Evolutionary conservation across 2,888 invertebrate genomes (phyloP), one percentile per base, ranked within the genome.

Genomic region (Ectemnius cavifrons): DNA sequence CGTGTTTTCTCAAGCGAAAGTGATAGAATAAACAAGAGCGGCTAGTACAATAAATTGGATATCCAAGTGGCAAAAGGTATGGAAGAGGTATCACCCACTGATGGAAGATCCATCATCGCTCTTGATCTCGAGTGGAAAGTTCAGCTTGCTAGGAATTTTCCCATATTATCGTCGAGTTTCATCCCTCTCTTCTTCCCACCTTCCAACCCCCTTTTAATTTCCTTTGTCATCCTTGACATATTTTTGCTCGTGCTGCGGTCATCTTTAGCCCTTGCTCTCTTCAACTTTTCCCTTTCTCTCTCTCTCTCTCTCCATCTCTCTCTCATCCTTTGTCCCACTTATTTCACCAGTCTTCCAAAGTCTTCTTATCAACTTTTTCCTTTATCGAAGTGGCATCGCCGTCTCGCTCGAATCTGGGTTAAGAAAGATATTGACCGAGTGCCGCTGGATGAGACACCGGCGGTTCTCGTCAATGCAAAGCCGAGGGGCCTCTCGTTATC

Each of bases 81-180:
- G 16, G 20, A 67, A 67, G 65, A 71, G 67, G 67, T 67, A 63
- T 14, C 46, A n/a, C 0, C 3, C 23, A 23, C 56, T 18, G 62
- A 67, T 14, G 72, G 64, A 57, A 64, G 59, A 75, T 72, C 67
- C 75, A 67, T 75, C 67, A n/a, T n/a, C n/a, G n/a, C n/a, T n/a
- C n/a, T n/a, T n/a, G n/a, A 64, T 75, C 66, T 61, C 58, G 27
- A n/a, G 65, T 37, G 59, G 47, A 58, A 67, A 27, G 46, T 46
- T 45, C 45, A 59, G 28, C 16, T 18, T 16, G n/a, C 28, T 52
- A 46, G 59, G 72, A 58, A 72, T 72, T 72, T 69, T 72, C 69
- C 69, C 69, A 63, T 72, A 72, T 72, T 72, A 72, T 72, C 72
- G 63, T 52, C 63, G 69, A 63, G 63, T 63, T 52, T 52, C 58